phyloP scores from a whole-genome alignment of 2,797 vertebrate species.

The Ctenosaura bakeri region DNA sequence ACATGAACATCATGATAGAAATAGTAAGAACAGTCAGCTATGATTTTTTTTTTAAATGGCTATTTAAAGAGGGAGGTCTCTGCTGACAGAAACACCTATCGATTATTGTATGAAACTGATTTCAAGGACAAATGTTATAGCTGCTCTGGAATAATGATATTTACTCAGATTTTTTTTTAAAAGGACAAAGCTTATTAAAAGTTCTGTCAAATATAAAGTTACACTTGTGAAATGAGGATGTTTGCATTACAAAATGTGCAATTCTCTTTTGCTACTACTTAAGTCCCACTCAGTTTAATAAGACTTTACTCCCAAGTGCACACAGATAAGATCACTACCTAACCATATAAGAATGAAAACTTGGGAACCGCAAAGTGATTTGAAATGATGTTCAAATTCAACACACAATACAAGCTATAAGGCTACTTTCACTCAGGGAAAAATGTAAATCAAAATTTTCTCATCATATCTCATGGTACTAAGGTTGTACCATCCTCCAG shows the following conservation, averaged over 20 bases:
- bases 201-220: slow-evolving; percentile 1
- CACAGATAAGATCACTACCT: background rate
- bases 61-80: background rate
- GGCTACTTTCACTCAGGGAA: background rate
- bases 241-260: slow-evolving; percentile 3
- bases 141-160: background rate
- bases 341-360: slow-evolving; percentile 23
- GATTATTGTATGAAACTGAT: slow-evolving; percentile 11
- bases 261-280: background rate
- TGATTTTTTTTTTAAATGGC: slow-evolving; percentile 24
- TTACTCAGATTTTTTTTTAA: background rate
- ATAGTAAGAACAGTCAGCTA: no score
- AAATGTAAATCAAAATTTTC: background rate
- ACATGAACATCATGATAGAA: no score
- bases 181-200: background rate
- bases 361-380: background rate
- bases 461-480: background rate
- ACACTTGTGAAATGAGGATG: background rate
- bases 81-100: slow-evolving; percentile 1
- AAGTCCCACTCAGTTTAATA: background rate
- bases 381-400: background rate
- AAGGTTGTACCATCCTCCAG: background rate
- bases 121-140: background rate
- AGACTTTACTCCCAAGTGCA: background rate
- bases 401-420: background rate